phyloP scores from a whole-genome alignment of 2,113 vertebrate species.

The Meleagris gallopavo region DNA sequence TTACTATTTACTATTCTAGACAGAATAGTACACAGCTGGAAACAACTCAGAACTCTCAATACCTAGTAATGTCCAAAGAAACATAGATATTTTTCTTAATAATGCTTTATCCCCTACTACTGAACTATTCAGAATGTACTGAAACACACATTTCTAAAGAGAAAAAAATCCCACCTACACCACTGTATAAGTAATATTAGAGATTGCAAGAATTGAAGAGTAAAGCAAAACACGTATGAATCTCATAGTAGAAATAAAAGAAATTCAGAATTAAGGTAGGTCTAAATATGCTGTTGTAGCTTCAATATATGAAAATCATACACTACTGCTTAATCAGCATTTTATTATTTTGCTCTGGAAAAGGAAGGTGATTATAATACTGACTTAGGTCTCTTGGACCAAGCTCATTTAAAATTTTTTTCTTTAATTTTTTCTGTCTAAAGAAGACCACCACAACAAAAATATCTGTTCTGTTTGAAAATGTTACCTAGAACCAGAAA shows the following conservation, averaged over 20 bases:
- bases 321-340: not conserved
- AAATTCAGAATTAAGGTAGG: not conserved
- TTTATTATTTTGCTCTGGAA: not conserved
- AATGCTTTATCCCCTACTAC: not conserved
- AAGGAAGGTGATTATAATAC: not conserved
- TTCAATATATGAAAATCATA: not conserved
- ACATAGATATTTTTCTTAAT: not conserved
- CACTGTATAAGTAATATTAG: not conserved
- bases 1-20: no score
- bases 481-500: not conserved
- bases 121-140: not conserved
- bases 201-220: not conserved
- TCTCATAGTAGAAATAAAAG: not conserved
- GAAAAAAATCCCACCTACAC: not conserved
- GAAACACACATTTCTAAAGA: not conserved
- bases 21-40: not conserved
- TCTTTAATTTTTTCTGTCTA: not conserved
- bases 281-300: not conserved
- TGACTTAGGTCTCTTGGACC: not conserved
- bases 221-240: fast-evolving
- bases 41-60: not conserved
- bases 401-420: not conserved
- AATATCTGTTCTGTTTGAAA: not conserved
- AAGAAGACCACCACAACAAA: not conserved
- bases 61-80: not conserved